Base-by-base conservation (phyloP, 2,888 invertebrate genomes). In the Acronicta leporina region DNA sequence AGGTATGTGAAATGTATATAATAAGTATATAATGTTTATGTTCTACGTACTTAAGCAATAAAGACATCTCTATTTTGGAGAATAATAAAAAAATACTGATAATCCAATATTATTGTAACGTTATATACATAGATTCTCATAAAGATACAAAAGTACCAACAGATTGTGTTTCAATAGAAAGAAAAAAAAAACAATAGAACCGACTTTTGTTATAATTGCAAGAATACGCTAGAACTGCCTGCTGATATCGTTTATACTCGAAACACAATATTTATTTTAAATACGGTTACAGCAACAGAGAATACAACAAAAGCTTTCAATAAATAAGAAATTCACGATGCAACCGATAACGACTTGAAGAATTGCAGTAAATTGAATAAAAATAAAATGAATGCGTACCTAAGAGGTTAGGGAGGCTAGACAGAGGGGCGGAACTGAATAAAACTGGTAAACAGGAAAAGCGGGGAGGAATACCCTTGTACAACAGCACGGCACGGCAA, bases 381-480 rank as follows among this genome's bases (percentile, higher is more conserved):
- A 75, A 66, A 68, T 68, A 74, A 76, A 70, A 68, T 60, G 48
- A 30, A 66, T 46, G 47, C 52, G 20, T 50, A 50, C 53, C 44
- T 49, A 54, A 53, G 46, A 61, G 40, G 51, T 61, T 53, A 58
- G 55, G 38, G 54, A 43, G 43, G 20, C 11, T 5, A 70, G 55
- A 73, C 67, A 57, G 56, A 48, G 61, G 67, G 63, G 49, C 0
- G 45, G 55, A 48, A 59, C 49, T 45, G 66, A 68, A 75, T 66
- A 75, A 75, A 75, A 68, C 58, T 53, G 42, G 58, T 63, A 75
- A 73, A 73, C 67, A 75, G 62, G 69, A 75, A 75, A 66, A 55
- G 30, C 20, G 27, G 53, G 63, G 54, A 25, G 60, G n/a, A 68
- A 66, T 60, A 38, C 63, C 58, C 52, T 45, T 71, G 59, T 55